Conservation (phyloP, 2,888 invertebrate species). For the Campaea margaritaria region DNA sequence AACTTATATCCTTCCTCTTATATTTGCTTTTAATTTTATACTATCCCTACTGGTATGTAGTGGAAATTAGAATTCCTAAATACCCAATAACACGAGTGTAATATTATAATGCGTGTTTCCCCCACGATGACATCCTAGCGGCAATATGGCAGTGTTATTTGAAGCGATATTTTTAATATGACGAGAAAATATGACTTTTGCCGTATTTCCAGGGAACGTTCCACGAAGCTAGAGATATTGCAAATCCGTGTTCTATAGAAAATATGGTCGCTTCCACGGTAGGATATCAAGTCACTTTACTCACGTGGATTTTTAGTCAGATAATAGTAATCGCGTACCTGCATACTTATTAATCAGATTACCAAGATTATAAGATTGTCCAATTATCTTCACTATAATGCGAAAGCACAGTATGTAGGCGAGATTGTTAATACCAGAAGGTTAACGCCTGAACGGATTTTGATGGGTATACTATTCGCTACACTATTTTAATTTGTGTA, state of each 20-base stretch:
- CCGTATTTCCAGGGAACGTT: constrained; percentile 31
- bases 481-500: too few species aligned
- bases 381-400: too few species aligned
- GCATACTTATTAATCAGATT: background rate
- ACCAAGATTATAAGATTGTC: too few species aligned
- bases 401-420: too few species aligned
- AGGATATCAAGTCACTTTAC: constrained; percentile 15
- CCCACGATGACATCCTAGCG: constrained; percentile 21
- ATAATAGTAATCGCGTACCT: background rate
- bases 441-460: too few species aligned
- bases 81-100: constrained; percentile 18
- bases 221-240: constrained; percentile 34
- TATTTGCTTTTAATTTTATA: background rate
- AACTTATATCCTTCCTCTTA: background rate
- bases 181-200: constrained; percentile 35
- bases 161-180: constrained; percentile 41
- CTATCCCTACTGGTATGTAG: background rate
- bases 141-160: constrained; percentile 39
- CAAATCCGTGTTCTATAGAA: constrained; percentile 29
- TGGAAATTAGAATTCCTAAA: constrained; percentile 16
- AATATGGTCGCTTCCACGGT: constrained; percentile 6
- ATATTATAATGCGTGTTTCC: constrained; percentile 21
- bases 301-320: constrained; percentile 1
- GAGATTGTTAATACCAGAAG: too few species aligned
- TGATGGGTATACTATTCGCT: too few species aligned